Conservation (phyloP, 2,797 vertebrate species). For the Prunella strophiata region DNA sequence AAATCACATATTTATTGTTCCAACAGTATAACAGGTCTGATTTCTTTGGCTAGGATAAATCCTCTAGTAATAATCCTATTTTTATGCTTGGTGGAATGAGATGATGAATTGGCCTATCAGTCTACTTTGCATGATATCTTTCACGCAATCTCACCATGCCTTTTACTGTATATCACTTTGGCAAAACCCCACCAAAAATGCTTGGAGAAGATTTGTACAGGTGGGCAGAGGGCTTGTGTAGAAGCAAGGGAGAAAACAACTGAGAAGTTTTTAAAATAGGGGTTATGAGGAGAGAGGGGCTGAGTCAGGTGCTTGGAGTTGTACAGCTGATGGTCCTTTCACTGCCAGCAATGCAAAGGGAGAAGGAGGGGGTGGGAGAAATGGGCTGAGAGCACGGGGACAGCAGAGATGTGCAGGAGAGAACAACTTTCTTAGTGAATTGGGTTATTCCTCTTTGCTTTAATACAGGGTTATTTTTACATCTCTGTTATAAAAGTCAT, state of each 20-base stretch:
- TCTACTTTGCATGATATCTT: rapidly evolving
- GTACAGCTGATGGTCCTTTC: not conserved
- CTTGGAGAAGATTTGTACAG: not conserved
- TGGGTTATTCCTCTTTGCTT: not conserved
- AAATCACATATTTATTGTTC: not conserved
- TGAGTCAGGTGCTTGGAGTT: not conserved
- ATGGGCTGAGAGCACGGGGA: not conserved
- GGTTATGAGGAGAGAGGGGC: not conserved
- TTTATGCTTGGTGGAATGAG: not conserved
- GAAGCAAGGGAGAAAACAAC: not conserved
- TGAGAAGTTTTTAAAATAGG: not conserved
- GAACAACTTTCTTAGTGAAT: not conserved
- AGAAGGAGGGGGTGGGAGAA: not conserved
- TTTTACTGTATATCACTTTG: not conserved
- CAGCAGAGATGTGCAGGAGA: not conserved
- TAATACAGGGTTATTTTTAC: not conserved
- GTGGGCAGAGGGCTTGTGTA: not conserved
- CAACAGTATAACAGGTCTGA: not conserved
- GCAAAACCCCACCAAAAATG: not conserved
- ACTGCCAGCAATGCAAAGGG: not conserved
- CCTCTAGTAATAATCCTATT: not conserved
- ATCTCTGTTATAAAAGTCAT: not conserved
- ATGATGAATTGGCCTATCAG: not conserved
- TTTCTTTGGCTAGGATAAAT: not conserved
- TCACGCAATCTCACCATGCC: not conserved